A percentile compares a stretch with the other conserved stretches of the same genome.
Conservation (phyloP, 2,797 vertebrate species). For the Loriculus beryllinus region DNA sequence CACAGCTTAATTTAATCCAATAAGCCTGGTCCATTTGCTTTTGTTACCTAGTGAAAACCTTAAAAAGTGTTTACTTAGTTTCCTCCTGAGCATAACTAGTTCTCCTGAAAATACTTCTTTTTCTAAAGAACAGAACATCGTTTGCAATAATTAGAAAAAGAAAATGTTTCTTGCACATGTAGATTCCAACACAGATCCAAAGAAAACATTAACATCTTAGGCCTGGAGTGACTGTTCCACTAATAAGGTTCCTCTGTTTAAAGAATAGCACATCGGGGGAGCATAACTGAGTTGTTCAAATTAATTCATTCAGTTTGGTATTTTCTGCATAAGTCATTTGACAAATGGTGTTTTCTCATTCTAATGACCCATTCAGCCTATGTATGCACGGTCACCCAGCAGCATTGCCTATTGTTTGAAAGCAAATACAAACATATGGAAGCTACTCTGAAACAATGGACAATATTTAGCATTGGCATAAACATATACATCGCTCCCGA, state of each 20-base stretch:
- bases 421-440: conserved; percentile 47
- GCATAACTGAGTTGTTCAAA: conserved; percentile 8
- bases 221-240: conserved; percentile 5
- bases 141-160: conserved; percentile 49
- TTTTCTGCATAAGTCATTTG: conserved; percentile 35
- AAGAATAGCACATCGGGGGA: conserved; percentile 50
- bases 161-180: conserved; percentile 49
- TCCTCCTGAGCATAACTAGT: neutral
- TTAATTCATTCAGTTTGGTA: conserved; percentile 20
- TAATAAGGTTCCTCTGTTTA: conserved; percentile 46
- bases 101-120: neutral
- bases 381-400: neutral
- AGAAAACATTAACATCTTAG: conserved; percentile 40
- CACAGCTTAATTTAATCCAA: neutral
- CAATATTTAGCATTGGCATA: conserved; percentile 29
- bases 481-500: conserved; percentile 2
- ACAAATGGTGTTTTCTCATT: conserved; percentile 6
- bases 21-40: neutral
- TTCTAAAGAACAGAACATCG: conserved; percentile 35
- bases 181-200: conserved; percentile 34
- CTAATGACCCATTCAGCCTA: neutral
- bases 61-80: conserved; percentile 16
- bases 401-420: conserved; percentile 49
- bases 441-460: conserved; percentile 20
- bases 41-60: neutral